Conservation (phyloP, 1,140 invertebrate genomes). For the Idris sp. region DNA sequence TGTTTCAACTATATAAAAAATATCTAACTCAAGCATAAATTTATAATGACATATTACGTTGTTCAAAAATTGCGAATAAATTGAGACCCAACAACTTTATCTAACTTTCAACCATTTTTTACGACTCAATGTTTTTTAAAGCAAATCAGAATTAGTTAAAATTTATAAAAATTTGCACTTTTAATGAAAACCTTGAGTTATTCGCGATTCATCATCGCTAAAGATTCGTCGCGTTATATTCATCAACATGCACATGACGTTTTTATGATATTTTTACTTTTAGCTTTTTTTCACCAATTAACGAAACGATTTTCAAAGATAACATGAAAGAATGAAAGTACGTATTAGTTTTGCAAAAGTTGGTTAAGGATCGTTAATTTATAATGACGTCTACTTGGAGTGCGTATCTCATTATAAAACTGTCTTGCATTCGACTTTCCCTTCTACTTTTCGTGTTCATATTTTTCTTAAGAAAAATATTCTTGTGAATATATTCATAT, state of each 20-base stretch:
- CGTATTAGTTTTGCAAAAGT: constrained; percentile 31
- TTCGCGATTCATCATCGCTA: constrained; percentile 12
- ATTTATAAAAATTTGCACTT: constrained; percentile 27
- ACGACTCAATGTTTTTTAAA: constrained; percentile 8
- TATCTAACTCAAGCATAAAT: constrained; percentile 31
- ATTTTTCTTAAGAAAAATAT: not conserved
- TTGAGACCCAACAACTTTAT: constrained; percentile 5
- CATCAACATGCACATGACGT: not conserved
- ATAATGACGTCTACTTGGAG: constrained; percentile 29
- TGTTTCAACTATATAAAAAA: too few species aligned
- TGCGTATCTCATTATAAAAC: constrained; percentile 25
- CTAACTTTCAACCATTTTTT: constrained; percentile 22
- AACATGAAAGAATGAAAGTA: constrained; percentile 23
- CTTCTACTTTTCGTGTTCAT: constrained; percentile 3
- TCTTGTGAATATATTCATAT: too few species aligned
- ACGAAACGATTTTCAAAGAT: constrained; percentile 15
- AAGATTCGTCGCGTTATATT: constrained; percentile 19
- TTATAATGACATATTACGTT: constrained; percentile 36
- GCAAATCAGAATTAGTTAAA: constrained; percentile 40
- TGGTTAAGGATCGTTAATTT: constrained; percentile 41
- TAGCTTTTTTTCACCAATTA: constrained; percentile 26
- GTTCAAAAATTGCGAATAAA: constrained; percentile 10
- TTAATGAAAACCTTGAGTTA: constrained; percentile 40
- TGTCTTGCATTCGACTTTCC: constrained; percentile 7
- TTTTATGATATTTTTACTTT: constrained; percentile 9